Conservation (phyloP, 1,140 invertebrate genomes). For the Drosophila grimshawi region DNA sequence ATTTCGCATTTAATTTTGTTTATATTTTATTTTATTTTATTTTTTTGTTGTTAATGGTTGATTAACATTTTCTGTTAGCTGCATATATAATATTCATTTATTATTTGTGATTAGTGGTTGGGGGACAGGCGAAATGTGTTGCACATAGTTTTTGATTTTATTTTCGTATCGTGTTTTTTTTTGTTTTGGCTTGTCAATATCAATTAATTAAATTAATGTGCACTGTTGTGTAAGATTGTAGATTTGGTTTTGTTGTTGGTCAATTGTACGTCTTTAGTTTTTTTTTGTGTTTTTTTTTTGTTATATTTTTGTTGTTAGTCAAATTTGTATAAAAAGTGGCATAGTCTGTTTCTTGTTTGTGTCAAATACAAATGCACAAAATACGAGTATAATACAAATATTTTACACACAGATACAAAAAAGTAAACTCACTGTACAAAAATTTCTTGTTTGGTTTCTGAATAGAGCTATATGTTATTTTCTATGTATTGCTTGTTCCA, state of each 20-base stretch:
- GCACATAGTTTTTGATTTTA: conserved; percentile 24
- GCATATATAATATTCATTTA: conserved; percentile 27
- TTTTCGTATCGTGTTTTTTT: not conserved
- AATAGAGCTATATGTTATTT: conserved; percentile 27
- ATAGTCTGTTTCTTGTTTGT: conserved; percentile 67
- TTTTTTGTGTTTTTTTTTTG: conserved; percentile 49
- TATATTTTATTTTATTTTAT: conserved; percentile 16
- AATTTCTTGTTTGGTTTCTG: conserved; percentile 45
- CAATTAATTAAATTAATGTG: not conserved
- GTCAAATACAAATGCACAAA: conserved; percentile 72
- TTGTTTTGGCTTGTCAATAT: conserved; percentile 10
- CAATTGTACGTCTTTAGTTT: conserved; percentile 46
- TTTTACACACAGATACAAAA: conserved; percentile 72
- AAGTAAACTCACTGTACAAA: conserved; percentile 78
- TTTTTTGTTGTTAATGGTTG: conserved; percentile 30
- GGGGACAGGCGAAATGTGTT: conserved; percentile 25
- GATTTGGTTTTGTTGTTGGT: conserved; percentile 42
- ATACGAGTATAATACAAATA: conserved; percentile 79
- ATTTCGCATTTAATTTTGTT: conserved; percentile 56
- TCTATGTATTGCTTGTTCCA: conserved; percentile 21
- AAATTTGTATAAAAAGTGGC: conserved; percentile 78
- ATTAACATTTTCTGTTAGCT: conserved; percentile 34
- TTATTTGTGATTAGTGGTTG: conserved; percentile 35
- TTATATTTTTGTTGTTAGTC: conserved; percentile 31
- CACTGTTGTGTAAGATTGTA: conserved; percentile 25